Evolutionary conservation across 2,888 invertebrate genomes (phyloP), one percentile per base, ranked within the genome.

Genomic region (Eupithecia tripunctaria): DNA sequence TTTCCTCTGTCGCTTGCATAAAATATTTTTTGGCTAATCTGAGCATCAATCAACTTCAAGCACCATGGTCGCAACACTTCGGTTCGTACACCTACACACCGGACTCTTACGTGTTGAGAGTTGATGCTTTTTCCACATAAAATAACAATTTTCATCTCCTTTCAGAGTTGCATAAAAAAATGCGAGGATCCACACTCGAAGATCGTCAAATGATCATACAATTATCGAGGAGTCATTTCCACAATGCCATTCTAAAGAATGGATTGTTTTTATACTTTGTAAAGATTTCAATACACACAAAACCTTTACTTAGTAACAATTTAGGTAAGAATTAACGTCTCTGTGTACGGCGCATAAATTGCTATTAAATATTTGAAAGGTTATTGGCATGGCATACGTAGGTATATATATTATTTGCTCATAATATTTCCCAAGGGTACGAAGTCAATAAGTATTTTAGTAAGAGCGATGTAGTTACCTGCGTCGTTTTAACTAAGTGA

Each of bases 81-180:
- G 69, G 67, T 36, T 47, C 27, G 14, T 65, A 70, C 69, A 69
- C 27, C 14, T 65, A 70, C 69, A 69, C 69, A 47, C 67, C 41
- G 68, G 71, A 67, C 67, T 89, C 88, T 87, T 67, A 67, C 2
- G 10, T 12, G 56, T 10, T 68, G 29, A 18, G 18, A 60, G 59
- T 60, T 60, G 6, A 18, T 18, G 60, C 60, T 60, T 15, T 60
- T 60, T 29, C 18, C 60, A 29, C 29, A 60, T 2, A 60, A 25
- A 56, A 25, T 56, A 14, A 56, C 4, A 12, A 56, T 10, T 10
- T n/a, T 47, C 47, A n/a, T 8, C 10, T 43, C 43, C 15, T 15
- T 15, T 43, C 6, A 43, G 43, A 43, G n/a, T n/a, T n/a, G n/a
- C n/a, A n/a, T n/a, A n/a, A n/a, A n/a, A n/a, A n/a, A n/a, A n/a